Conservation (phyloP, 2,888 invertebrate species). For the Lamellibrachia columna region DNA sequence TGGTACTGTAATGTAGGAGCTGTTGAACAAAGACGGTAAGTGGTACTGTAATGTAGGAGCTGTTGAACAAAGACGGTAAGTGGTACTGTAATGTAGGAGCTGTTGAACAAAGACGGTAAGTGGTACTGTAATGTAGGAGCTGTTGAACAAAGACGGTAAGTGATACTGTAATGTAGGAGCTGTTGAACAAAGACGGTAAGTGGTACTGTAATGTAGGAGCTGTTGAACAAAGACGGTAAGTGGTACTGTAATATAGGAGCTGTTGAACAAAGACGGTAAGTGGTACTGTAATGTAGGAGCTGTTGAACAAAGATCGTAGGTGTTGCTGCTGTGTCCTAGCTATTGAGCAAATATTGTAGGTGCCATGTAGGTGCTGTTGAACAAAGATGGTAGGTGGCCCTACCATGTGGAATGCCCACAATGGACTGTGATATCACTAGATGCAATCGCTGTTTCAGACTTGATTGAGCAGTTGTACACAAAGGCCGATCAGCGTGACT, state of each 20-base stretch:
- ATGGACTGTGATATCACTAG: background rate
- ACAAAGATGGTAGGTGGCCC: background rate
- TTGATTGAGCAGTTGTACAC: background rate
- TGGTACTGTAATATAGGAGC: too few relatives aligned
- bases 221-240: too few relatives aligned
- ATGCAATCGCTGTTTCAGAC: background rate
- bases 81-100: background rate
- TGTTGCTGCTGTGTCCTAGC: background rate
- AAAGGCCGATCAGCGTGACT: background rate
- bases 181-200: background rate
- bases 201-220: background rate
- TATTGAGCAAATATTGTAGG: background rate
- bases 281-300: too few relatives aligned
- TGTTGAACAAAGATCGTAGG: constrained; percentile 40
- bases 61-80: constrained; percentile 33
- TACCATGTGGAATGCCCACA: background rate
- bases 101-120: background rate
- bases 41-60: background rate
- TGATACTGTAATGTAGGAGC: background rate
- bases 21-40: background rate
- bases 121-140: background rate
- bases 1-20: background rate
- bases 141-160: constrained; percentile 33
- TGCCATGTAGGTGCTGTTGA: background rate
- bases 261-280: background rate